Conservation (phyloP, 2,113 vertebrate genomes). For the Daphoenositta chrysoptera region DNA sequence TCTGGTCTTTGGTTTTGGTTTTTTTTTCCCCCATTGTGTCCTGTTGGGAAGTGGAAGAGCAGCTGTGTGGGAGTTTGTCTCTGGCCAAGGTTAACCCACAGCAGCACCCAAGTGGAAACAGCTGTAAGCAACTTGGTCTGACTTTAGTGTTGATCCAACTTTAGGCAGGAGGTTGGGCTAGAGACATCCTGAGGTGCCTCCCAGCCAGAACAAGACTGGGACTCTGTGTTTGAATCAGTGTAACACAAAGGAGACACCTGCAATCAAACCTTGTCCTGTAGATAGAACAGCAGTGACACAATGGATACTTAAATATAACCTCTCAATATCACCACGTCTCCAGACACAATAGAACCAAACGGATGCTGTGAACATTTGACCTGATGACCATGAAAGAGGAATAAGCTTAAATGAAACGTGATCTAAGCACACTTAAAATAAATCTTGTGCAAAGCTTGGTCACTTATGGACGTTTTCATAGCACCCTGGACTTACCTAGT, state of each 20-base stretch:
- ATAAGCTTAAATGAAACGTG: not conserved
- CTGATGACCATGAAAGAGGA: not conserved
- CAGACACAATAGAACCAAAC: not conserved
- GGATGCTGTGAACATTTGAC: not conserved
- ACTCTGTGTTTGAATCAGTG: not conserved
- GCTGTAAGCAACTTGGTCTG: not conserved
- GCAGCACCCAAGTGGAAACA: not conserved
- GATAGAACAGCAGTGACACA: not conserved
- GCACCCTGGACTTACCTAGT: not conserved
- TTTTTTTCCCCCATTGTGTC: not conserved
- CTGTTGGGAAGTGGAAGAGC: not conserved
- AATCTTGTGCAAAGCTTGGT: not conserved
- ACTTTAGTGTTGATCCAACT: not conserved
- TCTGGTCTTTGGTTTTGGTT: not conserved
- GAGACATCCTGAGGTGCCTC: not conserved
- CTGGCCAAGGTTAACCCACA: not conserved
- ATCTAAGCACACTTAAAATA: not conserved
- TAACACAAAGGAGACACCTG: not conserved
- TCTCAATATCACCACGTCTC: not conserved
- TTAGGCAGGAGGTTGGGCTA: not conserved
- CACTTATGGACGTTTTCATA: fast-evolving
- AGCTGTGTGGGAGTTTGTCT: not conserved
- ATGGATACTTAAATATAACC: not conserved
- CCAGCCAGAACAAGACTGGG: not conserved
- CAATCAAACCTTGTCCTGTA: not conserved